Conservation (phyloP, 1,140 invertebrate species). For the Meloidogyne exigua region DNA sequence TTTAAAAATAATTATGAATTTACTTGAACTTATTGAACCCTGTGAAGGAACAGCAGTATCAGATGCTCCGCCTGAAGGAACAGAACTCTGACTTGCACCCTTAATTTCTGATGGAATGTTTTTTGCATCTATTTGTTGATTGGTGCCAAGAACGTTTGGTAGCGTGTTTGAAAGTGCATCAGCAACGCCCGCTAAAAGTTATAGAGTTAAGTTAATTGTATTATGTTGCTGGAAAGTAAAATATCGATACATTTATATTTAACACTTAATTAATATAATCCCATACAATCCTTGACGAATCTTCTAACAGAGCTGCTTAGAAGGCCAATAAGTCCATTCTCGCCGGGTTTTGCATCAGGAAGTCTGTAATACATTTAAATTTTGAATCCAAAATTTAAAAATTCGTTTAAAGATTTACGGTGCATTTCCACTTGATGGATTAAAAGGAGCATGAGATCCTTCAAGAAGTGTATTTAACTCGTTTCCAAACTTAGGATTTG, state of each 20-base stretch:
- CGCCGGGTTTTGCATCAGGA: constrained; percentile 62
- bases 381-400: too few species aligned
- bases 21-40: neutral
- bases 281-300: constrained; percentile 61
- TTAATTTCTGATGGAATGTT: constrained; percentile 20
- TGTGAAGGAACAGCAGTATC: constrained; percentile 22
- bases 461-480: constrained; percentile 52
- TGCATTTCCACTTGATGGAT: constrained; percentile 29
- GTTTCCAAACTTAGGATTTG: constrained; percentile 59
- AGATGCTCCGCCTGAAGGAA: constrained; percentile 25
- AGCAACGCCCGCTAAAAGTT: constrained; percentile 54
- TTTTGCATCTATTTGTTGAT: constrained; percentile 6
- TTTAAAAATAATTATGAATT: neutral
- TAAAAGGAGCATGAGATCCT: constrained; percentile 38
- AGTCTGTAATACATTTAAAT: too few species aligned
- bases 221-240: too few species aligned
- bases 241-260: neutral
- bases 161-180: constrained; percentile 58
- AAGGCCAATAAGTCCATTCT: constrained; percentile 62
- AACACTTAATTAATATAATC: neutral
- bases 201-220: neutral
- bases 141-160: constrained; percentile 54
- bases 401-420: constrained; percentile 17
- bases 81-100: constrained; percentile 11
- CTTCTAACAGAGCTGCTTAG: constrained; percentile 61